Percentiles rank a stretch among this genome's conserved stretches.
Evolutionary conservation across 2,113 vertebrate genomes (phyloP).

Genomic region (Chloropsis cyanopogon): DNA sequence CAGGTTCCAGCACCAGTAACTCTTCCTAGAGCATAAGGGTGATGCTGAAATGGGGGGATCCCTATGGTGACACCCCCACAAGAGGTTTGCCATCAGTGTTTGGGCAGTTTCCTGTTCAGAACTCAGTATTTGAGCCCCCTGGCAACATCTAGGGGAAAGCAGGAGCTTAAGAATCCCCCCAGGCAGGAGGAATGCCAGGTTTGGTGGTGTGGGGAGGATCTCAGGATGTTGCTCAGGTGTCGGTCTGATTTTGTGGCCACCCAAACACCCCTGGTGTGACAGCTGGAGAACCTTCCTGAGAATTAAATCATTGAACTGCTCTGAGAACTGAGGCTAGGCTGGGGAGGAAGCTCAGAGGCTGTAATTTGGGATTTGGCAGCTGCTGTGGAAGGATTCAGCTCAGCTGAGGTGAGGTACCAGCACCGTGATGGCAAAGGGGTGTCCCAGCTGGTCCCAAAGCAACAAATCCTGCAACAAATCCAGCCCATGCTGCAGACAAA

Average conservation of each 20-base stretch:
- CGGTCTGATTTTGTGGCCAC: not conserved
- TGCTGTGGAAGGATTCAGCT: not conserved
- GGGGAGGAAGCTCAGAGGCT: not conserved
- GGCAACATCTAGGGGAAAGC: rapidly evolving
- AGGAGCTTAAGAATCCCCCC: not conserved
- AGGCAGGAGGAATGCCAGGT: not conserved
- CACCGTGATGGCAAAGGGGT: not conserved
- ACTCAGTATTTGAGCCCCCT: not conserved
- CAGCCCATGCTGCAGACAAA: not conserved
- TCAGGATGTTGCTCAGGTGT: not conserved
- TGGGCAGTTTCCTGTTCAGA: not conserved
- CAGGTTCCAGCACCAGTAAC: not conserved
- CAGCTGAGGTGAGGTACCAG: not conserved
- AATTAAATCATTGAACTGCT: not conserved
- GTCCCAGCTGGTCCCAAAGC: not conserved
- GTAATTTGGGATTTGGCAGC: not conserved
- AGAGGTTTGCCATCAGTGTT: not conserved
- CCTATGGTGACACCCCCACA: rapidly evolving
- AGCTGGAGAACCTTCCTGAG: not conserved
- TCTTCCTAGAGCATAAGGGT: not conserved
- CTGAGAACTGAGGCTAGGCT: not conserved
- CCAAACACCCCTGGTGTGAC: rapidly evolving
- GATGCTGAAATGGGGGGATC: rapidly evolving
- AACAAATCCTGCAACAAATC: not conserved
- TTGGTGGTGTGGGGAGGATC: not conserved